Conservation (phyloP, 2,797 vertebrate genomes). For the Rhinella marina region DNA sequence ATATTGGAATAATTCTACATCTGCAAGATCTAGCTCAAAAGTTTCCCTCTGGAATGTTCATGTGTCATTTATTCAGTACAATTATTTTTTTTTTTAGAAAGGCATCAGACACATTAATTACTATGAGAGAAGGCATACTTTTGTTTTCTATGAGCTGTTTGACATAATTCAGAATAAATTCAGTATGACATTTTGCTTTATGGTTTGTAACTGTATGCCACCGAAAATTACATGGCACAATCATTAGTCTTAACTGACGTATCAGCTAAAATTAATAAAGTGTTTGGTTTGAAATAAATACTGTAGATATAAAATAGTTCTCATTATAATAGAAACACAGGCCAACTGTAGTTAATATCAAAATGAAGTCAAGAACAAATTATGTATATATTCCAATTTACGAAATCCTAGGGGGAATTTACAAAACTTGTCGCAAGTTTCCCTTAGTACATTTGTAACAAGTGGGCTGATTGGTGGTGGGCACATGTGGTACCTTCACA, state of each 20-base stretch:
- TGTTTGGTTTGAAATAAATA: no score
- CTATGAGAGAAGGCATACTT: background rate
- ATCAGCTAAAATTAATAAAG: no score
- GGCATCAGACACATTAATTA: background rate
- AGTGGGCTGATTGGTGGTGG: no score
- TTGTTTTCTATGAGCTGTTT: background rate
- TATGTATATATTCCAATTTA: no score
- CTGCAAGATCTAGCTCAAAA: background rate
- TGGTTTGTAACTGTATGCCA: background rate
- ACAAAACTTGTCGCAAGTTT: no score
- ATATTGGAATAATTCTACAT: background rate
- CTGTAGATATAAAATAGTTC: no score
- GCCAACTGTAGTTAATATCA: no score
- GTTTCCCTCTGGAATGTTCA: background rate
- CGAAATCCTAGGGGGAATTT: no score
- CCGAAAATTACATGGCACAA: background rate
- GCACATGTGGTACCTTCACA: no score
- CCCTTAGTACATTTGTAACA: no score
- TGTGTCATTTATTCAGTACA: slow-evolving; percentile 24
- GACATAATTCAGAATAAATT: background rate
- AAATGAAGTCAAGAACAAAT: no score
- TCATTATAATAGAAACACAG: no score
- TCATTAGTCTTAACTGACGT: background rate
- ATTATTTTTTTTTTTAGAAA: background rate
- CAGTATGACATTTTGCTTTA: background rate